Conservation (phyloP, 2,797 vertebrate species). For the Uromys caudimaculatus region DNA sequence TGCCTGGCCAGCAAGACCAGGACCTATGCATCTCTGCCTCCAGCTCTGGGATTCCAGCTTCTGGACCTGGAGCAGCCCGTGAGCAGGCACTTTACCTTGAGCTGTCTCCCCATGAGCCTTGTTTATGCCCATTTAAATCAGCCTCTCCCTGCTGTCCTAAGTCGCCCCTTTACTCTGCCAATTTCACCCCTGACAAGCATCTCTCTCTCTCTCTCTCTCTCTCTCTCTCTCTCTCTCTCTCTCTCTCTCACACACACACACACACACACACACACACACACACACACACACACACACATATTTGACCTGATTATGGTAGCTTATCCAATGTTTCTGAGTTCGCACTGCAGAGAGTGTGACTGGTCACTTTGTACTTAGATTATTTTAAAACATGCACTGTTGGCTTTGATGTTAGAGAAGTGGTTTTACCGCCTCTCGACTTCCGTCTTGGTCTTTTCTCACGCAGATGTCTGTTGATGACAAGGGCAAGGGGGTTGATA, state of each 20-base stretch:
- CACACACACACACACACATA: background rate
- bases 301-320: conserved; percentile 32
- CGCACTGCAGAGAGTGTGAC: background rate
- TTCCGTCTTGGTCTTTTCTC: conserved; percentile 61
- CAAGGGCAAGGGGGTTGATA: conserved; percentile 88
- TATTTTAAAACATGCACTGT: conserved; percentile 17
- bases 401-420: conserved; percentile 36
- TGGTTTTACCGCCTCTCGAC: background rate
- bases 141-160: too few species aligned
- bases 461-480: conserved; percentile 87
- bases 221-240: too few species aligned
- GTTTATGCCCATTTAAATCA: background rate
- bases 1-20: background rate
- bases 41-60: background rate
- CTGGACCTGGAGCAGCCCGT: background rate
- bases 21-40: background rate
- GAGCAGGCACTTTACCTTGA: too few species aligned
- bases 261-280: background rate
- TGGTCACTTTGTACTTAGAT: conserved; percentile 25
- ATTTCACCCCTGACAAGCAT: background rate
- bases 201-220: too few species aligned
- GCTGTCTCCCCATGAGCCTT: background rate
- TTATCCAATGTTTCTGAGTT: background rate
- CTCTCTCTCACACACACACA: too few species aligned
- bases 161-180: background rate